phyloP scores from a whole-genome alignment of 2,113 vertebrate species.

The Hirundichthys speculiger region DNA sequence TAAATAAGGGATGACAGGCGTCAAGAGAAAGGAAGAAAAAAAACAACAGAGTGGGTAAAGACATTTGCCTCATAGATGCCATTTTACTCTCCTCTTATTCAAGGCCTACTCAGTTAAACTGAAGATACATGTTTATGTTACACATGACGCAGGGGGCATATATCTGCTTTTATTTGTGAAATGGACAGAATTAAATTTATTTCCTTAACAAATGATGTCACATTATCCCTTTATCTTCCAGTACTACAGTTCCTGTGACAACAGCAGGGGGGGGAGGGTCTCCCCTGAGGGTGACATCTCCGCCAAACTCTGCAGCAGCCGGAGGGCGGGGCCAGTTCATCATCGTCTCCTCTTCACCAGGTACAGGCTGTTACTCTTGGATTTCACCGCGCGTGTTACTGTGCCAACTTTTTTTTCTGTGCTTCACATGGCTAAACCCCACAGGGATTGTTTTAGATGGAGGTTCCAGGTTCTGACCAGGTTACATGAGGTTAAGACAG shows the following conservation, averaged over 20 bases:
- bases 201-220: not conserved
- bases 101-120: too few species aligned
- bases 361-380: conserved; percentile 34
- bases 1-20: not conserved
- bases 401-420: too few species aligned
- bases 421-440: too few species aligned
- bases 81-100: too few species aligned
- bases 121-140: not conserved
- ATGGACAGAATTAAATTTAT: not conserved
- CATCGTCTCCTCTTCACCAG: conserved; percentile 77
- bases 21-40: conserved; percentile 1
- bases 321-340: conserved; percentile 74
- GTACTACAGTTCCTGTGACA: conserved; percentile 75
- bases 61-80: not conserved
- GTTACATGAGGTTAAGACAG: too few species aligned
- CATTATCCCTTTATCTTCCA: conserved; percentile 38
- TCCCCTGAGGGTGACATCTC: conserved; percentile 89
- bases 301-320: conserved; percentile 78
- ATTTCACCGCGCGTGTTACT: not conserved
- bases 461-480: too few species aligned
- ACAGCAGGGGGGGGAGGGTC: conserved; percentile 78
- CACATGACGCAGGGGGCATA: not conserved
- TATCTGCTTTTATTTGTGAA: too few species aligned
- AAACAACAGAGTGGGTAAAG: not conserved
- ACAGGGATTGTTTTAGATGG: too few species aligned